phyloP scores from a whole-genome alignment of 92 coral and sea anemone genomes.

The Parazoanthus atlanticus region DNA sequence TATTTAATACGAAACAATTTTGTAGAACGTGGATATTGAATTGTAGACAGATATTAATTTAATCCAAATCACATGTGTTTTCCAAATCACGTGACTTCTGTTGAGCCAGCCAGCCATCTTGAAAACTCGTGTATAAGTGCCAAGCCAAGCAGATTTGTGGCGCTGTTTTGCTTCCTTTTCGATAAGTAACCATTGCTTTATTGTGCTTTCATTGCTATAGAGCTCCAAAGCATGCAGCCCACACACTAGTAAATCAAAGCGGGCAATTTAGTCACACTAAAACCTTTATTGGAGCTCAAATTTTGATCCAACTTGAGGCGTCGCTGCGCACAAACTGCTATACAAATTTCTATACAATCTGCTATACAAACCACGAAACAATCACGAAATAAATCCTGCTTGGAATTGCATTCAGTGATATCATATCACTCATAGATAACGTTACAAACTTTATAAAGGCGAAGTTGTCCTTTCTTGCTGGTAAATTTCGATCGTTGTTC shows the following conservation, averaged over 20 bases:
- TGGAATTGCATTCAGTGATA: neutral
- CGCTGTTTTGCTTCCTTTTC: neutral
- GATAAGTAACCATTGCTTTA: too few relatives aligned
- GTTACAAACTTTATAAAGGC: neutral
- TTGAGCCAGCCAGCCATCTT: neutral
- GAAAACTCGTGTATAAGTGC: neutral
- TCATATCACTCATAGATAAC: neutral
- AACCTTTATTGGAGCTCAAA: too few relatives aligned
- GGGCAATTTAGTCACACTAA: too few relatives aligned
- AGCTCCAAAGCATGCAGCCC: too few relatives aligned
- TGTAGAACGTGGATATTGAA: neutral
- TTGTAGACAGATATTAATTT: neutral
- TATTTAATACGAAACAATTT: too few relatives aligned
- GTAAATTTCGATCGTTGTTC: neutral
- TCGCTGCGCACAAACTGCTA: too few relatives aligned
- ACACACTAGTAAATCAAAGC: too few relatives aligned
- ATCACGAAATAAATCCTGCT: constrained; percentile 2
- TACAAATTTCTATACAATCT: neutral
- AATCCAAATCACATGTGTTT: neutral
- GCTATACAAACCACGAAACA: neutral
- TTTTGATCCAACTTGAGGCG: too few relatives aligned
- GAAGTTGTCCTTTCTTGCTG: neutral
- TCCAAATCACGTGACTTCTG: neutral
- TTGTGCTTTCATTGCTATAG: too few relatives aligned
- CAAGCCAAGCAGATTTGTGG: neutral